phyloP scores from a whole-genome alignment of 1,140 invertebrate genomes.

The Lasioglossum albipes region DNA sequence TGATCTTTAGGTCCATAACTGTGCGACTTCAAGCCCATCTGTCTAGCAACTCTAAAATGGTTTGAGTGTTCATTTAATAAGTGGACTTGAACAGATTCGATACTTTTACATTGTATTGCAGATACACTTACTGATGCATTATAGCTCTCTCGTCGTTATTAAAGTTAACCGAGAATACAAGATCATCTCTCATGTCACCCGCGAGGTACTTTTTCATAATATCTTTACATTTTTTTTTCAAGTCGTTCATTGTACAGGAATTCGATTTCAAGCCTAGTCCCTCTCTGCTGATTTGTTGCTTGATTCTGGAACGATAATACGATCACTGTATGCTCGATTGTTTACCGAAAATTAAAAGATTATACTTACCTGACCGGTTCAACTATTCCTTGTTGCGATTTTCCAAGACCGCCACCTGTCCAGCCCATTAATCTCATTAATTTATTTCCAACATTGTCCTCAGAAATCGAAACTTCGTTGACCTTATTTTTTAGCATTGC shows the following conservation, averaged over 20 bases:
- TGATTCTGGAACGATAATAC: slow-evolving; percentile 72
- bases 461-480: slow-evolving; percentile 67
- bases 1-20: slow-evolving; percentile 70
- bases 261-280: slow-evolving; percentile 72
- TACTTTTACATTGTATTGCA: not conserved
- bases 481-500: slow-evolving; percentile 35
- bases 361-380: slow-evolving; percentile 82
- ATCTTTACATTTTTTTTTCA: slow-evolving; percentile 72
- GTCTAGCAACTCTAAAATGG: slow-evolving; percentile 68
- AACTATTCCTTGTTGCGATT: slow-evolving; percentile 84
- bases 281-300: slow-evolving; percentile 70
- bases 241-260: slow-evolving; percentile 70
- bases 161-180: slow-evolving; percentile 86
- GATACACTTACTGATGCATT: slow-evolving; percentile 82
- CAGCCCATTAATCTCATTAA: slow-evolving; percentile 91
- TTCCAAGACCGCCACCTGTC: slow-evolving; percentile 88
- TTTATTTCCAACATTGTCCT: slow-evolving; percentile 84
- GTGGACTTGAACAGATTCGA: not conserved
- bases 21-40: slow-evolving; percentile 73
- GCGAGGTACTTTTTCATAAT: slow-evolving; percentile 80
- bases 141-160: slow-evolving; percentile 85
- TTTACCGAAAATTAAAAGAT: not conserved
- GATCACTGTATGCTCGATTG: not conserved
- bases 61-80: slow-evolving; percentile 6
- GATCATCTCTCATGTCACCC: slow-evolving; percentile 80